Evolutionary conservation across 1,140 invertebrate genomes (phyloP), one percentile per base, ranked within the genome.

Genomic region (Metaphire vulgaris): DNA sequence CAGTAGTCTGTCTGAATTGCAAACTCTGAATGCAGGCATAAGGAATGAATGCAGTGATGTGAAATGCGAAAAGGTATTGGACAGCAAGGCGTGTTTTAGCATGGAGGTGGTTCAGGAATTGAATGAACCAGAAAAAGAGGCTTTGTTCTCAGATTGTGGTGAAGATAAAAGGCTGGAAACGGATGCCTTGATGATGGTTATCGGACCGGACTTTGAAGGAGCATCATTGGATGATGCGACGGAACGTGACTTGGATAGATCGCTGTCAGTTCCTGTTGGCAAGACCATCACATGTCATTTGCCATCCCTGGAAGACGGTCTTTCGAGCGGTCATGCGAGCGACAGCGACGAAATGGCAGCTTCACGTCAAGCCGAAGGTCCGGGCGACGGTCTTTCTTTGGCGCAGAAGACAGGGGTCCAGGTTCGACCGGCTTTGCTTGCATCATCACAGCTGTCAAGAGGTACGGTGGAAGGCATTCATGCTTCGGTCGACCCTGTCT

Each of bases 291-390:
- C 41, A 21, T 56, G 41, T 56, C 41, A 56, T 21, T 12, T 56
- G 41, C 72, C 72, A 41, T 73, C 72, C 2, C 89, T 97, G 14
- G 95, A 97, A 85, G 95, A 98, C 86, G 95, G 95, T n/a, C 81
- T 77, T 83, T 97, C 78, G 91, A 94, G 69, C 77, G 94, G 94
- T 16, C 94, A 96, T 83, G 92, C 92, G 1, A 96, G 93, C 80
- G 95, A 97, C 85, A 92, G 90, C 0, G 94, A 96, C 83, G 94
- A 95, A 84, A 92, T 93, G 33, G 71, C 21, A 56, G 6, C 41
- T 12, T 56, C 41, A 12, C 41, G 41, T 6, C 41, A 6, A 12
- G 41, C 6, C 21, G 6, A 6, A 21, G 21, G 41, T 21, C 41
- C 41, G 41, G 41, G 6, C 41, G 41, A 56, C 6, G 41, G 6